Evolutionary conservation across 2,797 vertebrate genomes (phyloP).

Genomic region (Nyctalus aviator): DNA sequence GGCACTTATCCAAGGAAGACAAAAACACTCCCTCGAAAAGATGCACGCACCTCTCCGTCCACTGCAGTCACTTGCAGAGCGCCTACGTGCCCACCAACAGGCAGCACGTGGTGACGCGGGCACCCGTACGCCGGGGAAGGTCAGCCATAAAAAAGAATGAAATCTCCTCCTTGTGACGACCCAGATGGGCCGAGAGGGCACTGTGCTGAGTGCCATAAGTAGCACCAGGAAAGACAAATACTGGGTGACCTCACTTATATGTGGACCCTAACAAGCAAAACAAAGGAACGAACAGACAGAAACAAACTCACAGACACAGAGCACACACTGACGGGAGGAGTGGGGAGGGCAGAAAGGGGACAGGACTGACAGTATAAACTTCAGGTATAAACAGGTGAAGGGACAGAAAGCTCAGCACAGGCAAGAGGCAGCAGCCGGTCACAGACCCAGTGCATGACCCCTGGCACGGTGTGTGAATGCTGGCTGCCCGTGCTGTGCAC

Average conservation of each 20-base stretch:
- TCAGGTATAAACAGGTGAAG: not conserved
- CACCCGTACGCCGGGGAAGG: not conserved
- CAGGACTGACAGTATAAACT: not conserved
- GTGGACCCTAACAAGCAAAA: not conserved
- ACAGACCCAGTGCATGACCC: fast-evolving
- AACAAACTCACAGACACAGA: not conserved
- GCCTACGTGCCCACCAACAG: fast-evolving
- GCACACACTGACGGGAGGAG: not conserved
- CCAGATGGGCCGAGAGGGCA: not conserved
- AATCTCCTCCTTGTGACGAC: not conserved
- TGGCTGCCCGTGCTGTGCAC: no score
- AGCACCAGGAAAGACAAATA: not conserved
- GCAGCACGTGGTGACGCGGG: no score
- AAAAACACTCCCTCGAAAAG: not conserved
- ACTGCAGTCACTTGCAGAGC: not conserved
- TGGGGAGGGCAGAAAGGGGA: not conserved
- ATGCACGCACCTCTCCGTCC: not conserved
- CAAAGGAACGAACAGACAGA: not conserved
- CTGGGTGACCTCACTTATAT: not conserved
- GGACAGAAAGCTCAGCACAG: not conserved
- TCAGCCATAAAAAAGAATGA: not conserved
- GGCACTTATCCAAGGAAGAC: not conserved
- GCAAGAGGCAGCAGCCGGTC: fast-evolving
- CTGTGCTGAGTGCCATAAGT: not conserved
- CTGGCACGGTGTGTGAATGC: fast-evolving